These are phyloP conservation scores for Myrmecophaga tridactyla DNA, from an alignment of 2,113 vertebrate genomes.

Conservation along the genomic window DNA sequence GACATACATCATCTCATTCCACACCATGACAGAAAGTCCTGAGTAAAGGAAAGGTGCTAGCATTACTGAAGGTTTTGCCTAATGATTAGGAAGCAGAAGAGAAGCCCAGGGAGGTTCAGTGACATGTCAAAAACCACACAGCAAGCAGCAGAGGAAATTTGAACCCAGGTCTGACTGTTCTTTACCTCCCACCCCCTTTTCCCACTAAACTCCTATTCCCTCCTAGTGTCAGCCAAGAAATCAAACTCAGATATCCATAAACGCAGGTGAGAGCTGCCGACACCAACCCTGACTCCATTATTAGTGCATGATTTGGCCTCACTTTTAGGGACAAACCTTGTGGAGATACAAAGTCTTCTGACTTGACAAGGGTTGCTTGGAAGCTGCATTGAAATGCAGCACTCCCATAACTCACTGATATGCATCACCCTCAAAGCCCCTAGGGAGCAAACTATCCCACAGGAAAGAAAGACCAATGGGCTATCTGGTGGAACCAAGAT, in stretches of 20 bases:
- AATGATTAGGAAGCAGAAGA: background rate
- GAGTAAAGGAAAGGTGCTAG: background rate
- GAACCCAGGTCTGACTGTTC: background rate
- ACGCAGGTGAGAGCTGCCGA: background rate
- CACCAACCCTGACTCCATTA: fast-evolving
- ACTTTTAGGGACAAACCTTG: background rate
- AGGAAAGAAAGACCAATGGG: too few species aligned
- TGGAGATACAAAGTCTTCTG: background rate
- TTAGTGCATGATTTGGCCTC: too few species aligned
- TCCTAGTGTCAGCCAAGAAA: background rate
- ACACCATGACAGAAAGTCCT: too few species aligned
- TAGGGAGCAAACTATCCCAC: background rate
- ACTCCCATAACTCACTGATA: background rate
- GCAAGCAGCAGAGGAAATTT: background rate
- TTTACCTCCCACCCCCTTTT: background rate
- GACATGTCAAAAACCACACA: background rate
- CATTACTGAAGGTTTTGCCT: too few species aligned
- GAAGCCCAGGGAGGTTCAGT: background rate
- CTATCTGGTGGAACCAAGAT: too few species aligned
- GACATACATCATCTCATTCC: background rate
- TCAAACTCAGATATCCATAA: background rate
- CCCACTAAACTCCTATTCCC: background rate
- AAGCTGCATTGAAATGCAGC: fast-evolving
- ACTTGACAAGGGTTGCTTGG: background rate
- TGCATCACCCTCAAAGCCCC: fast-evolving